Conservation (phyloP, 2,888 invertebrate species). For the Anticlea derivata region DNA sequence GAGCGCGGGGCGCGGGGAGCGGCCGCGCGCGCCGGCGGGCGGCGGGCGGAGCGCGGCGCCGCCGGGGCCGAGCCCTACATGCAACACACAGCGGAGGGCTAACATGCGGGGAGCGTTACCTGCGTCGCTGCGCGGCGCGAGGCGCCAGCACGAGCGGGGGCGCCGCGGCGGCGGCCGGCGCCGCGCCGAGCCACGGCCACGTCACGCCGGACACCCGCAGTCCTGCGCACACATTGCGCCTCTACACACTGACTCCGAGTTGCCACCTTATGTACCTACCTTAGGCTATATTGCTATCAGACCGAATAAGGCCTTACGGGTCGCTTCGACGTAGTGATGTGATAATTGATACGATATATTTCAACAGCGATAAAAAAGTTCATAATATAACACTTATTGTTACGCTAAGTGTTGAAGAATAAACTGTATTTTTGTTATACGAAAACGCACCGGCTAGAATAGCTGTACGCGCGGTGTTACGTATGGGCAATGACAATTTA, state of each 20-base stretch:
- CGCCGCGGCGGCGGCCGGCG: slow-evolving; percentile 85
- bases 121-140: slow-evolving; percentile 89
- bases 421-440: no score
- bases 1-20: slow-evolving; percentile 87
- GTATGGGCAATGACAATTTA: no score
- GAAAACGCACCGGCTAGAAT: no score
- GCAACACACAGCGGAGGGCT: slow-evolving; percentile 62
- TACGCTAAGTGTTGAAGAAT: no score
- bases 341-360: no score
- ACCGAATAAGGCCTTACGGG: not conserved
- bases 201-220: slow-evolving; percentile 90
- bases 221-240: slow-evolving; percentile 84
- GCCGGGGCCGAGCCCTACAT: slow-evolving; percentile 89
- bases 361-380: no score
- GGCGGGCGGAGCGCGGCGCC: slow-evolving; percentile 87
- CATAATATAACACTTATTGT: no score
- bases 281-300: not conserved
- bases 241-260: slow-evolving; percentile 45
- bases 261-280: slow-evolving; percentile 14
- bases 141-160: slow-evolving; percentile 89
- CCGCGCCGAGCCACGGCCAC: slow-evolving; percentile 90
- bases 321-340: not conserved
- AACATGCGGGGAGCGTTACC: slow-evolving; percentile 78
- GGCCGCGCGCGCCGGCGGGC: slow-evolving; percentile 88
- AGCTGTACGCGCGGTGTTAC: no score